Evolutionary conservation across 2,113 vertebrate species (phyloP), one percentile per base, ranked within the genome.

Genomic region (Pitta sordida): DNA sequence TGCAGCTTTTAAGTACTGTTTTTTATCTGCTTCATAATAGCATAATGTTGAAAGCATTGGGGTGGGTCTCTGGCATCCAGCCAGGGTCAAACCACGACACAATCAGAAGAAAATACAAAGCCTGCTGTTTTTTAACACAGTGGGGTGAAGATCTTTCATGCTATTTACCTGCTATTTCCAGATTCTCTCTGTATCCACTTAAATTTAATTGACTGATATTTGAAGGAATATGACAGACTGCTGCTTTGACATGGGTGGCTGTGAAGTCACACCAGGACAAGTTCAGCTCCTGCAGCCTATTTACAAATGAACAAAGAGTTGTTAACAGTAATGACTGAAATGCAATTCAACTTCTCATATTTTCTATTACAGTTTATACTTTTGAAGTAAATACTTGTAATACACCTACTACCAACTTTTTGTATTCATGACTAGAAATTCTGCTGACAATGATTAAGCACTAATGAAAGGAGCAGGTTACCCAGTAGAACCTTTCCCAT

Each of bases 191-290:
- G 97, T 99, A 99, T n/a, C 99, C 99, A 15, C 99, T 99, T 86
- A 99, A 97, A 96, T 99, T 99, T 70, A 99, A 97, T 32, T 98
- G 97, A 3, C 95, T 98, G 64, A 99, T n/a, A 8, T 91, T 94
- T 30, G 97, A 53, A 19, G 98, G 97, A 46, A 99, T 3, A 5
- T 98, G 94, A 5, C 10, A 90, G 4, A 99, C 98, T 3, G 98
- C 96, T 10, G 94, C 97, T 90, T 97, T 98, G 60, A 99, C 98
- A 3, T 99, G 98, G 10, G 97, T 77, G 5, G 83, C 96, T 67
- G 89, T 98, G 91, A 99, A 99, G 73, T 98, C 96, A 73, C 99
- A 99, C 99, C 99, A 99, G 5, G 99, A 99, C 49, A 99, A 92
- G 78, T 99, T 99, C 91, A 99, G 82, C 90, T 99, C 98, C 67